Percentiles rank a stretch among this genome's conserved stretches.
Conservation (phyloP, 23 tunicate genomes). For the Phallusia fumigata region DNA sequence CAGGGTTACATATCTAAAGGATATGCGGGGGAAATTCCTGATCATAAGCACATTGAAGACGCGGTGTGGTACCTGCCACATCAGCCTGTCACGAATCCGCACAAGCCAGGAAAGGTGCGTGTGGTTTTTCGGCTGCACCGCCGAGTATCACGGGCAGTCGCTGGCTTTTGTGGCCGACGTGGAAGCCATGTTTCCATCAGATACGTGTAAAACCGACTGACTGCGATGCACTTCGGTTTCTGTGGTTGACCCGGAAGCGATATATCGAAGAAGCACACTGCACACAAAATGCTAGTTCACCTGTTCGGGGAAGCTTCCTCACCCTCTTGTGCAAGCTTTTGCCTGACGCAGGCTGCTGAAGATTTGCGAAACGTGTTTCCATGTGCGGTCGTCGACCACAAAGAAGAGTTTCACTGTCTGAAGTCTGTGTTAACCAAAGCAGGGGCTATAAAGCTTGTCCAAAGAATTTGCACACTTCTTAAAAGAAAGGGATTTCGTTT, state of each 20-base stretch:
- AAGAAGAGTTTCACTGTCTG: slow-evolving; percentile 9
- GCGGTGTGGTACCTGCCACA: background rate
- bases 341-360: background rate
- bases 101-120: too few species aligned
- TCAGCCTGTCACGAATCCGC: background rate
- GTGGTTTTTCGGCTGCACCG: background rate
- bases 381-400: background rate
- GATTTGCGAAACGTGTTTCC: background rate
- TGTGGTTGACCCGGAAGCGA: background rate
- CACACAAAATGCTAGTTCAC: background rate
- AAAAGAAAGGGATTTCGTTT: too few species aligned
- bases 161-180: too few species aligned
- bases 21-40: background rate
- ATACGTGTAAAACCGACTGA: too few species aligned
- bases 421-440: background rate
- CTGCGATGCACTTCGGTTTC: too few species aligned
- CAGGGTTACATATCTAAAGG: background rate
- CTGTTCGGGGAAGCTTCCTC: too few species aligned
- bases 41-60: background rate
- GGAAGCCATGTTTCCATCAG: too few species aligned
- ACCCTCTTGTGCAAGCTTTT: too few species aligned
- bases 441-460: background rate
- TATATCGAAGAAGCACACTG: background rate
- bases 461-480: background rate
- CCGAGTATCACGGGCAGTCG: background rate